A percentile compares a stretch with the other conserved stretches of the same genome.
These are phyloP conservation scores for Epiblema foenella DNA, from an alignment of 2,888 invertebrate genomes.

Conservation along the genomic window DNA sequence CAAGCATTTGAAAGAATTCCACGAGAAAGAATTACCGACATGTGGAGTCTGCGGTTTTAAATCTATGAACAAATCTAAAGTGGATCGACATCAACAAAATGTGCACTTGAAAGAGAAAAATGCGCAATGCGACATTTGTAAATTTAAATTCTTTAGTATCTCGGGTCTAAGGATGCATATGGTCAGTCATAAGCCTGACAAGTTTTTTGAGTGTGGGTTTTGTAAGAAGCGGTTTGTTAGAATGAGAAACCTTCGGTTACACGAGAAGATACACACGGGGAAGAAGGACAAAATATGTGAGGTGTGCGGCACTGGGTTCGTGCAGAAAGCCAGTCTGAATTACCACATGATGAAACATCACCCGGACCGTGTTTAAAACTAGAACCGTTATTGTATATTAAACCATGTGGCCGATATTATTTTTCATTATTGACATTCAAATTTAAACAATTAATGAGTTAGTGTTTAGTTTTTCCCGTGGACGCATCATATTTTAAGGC, in stretches of 20 bases:
- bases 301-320: conserved; percentile 72
- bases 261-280: conserved; percentile 74
- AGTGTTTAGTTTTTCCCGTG: too few relatives aligned
- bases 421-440: too few relatives aligned
- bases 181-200: conserved; percentile 50
- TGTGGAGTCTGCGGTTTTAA: conserved; percentile 14
- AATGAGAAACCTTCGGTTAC: conserved; percentile 57
- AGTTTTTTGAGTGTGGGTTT: conserved; percentile 52
- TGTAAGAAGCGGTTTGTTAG: conserved; percentile 57
- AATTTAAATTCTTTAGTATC: background rate
- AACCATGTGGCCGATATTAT: too few relatives aligned
- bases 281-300: conserved; percentile 69
- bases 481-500: too few relatives aligned
- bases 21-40: background rate
- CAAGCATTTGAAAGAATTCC: background rate
- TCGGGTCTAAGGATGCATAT: conserved; percentile 43
- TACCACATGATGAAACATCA: conserved; percentile 77
- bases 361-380: conserved; percentile 65
- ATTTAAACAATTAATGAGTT: too few relatives aligned
- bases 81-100: conserved; percentile 4
- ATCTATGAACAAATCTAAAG: background rate
- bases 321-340: conserved; percentile 76
- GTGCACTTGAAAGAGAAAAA: conserved; percentile 29
- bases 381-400: background rate
- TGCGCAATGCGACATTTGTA: conserved; percentile 16